phyloP scores from a whole-genome alignment of 1,140 invertebrate species.

The Colletes latitarsis region DNA sequence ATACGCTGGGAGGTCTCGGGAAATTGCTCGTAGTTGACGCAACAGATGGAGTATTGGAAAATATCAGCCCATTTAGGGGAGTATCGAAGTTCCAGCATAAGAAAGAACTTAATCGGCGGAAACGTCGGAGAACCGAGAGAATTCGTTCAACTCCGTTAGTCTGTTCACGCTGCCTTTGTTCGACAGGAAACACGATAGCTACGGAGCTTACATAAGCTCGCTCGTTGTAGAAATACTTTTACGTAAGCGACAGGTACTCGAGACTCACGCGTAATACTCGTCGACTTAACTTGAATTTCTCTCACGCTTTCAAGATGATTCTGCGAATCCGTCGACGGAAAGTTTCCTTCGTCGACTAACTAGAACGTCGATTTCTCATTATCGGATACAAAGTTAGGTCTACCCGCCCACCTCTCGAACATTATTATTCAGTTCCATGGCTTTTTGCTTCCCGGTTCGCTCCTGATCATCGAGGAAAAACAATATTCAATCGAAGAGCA shows the following conservation, averaged over 20 bases:
- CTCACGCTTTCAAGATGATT: too few relatives aligned
- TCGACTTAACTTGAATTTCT: not conserved
- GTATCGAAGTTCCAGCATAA: not conserved
- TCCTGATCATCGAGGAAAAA: not conserved
- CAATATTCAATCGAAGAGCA: not conserved
- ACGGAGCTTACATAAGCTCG: slow-evolving; percentile 6
- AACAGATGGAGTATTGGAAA: not conserved
- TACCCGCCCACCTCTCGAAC: not conserved
- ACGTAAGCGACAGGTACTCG: not conserved
- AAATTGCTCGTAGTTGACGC: not conserved
- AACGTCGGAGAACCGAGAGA: not conserved
- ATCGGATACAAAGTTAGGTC: slow-evolving; percentile 1
- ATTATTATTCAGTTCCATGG: not conserved
- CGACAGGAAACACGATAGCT: not conserved
- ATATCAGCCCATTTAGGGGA: not conserved
- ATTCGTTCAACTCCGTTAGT: not conserved
- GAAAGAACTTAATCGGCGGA: not conserved
- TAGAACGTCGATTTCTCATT: slow-evolving; percentile 15
- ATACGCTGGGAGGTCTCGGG: not conserved
- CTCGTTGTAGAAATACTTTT: not conserved
- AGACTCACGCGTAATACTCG: not conserved
- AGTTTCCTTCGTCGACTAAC: not conserved
- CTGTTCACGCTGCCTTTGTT: not conserved
- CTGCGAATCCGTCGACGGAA: too few relatives aligned
- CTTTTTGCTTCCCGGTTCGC: not conserved